Percentiles rank a stretch among this genome's conserved stretches.
These are phyloP conservation scores for Dinoponera quadriceps DNA, from an alignment of 1,140 invertebrate species.

Conservation along the genomic window DNA sequence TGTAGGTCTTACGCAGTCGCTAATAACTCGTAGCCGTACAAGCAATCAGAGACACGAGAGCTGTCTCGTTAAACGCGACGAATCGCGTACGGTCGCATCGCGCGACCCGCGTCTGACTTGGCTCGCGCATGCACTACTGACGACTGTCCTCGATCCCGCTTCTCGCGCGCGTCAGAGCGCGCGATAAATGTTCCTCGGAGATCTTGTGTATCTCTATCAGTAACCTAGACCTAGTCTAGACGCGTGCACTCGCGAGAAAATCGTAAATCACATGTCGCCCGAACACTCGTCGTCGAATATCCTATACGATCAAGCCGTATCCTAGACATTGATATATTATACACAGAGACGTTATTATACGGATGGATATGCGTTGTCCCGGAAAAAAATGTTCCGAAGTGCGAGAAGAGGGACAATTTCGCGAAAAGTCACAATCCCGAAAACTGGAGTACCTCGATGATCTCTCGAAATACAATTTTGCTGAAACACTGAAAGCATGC, in stretches of 20 bases:
- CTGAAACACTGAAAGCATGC: too few relatives aligned
- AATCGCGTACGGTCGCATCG: background rate
- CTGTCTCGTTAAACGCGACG: slow-evolving; percentile 6
- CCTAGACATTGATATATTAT: slow-evolving; percentile 39
- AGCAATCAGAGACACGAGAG: background rate
- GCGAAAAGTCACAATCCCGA: too few relatives aligned
- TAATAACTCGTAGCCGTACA: background rate
- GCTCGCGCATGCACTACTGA: slow-evolving; percentile 54
- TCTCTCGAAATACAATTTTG: too few relatives aligned
- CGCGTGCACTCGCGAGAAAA: slow-evolving; percentile 3
- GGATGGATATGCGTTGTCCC: too few relatives aligned
- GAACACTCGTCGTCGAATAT: slow-evolving; percentile 11
- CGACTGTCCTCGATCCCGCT: slow-evolving; percentile 25
- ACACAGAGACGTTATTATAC: too few relatives aligned
- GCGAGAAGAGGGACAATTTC: too few relatives aligned
- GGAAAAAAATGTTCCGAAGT: too few relatives aligned
- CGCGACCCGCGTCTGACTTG: slow-evolving; percentile 36
- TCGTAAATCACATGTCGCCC: slow-evolving; percentile 46
- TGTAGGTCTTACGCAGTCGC: background rate
- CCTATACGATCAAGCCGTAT: slow-evolving; percentile 14
- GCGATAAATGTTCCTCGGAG: background rate
- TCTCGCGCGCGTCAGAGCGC: background rate
- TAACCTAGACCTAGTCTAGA: slow-evolving; percentile 12
- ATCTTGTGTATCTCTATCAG: background rate
- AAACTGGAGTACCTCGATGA: too few relatives aligned